Evolutionary conservation across 2,113 vertebrate genomes (phyloP).

Genomic region (Tragelaphus buxtoni): DNA sequence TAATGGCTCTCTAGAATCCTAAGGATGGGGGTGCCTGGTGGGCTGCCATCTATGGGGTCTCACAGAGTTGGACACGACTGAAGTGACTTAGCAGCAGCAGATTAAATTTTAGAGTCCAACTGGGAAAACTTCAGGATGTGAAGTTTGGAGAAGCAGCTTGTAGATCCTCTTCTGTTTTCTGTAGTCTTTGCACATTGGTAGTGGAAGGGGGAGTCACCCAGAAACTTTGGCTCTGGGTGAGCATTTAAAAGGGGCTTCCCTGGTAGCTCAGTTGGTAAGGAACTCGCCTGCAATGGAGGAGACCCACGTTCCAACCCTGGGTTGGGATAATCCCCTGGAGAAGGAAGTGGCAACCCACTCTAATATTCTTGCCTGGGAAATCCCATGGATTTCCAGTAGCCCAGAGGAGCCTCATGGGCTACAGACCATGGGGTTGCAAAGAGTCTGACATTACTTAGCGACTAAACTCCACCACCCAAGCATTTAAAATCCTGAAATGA

Average conservation of each 20-base stretch:
- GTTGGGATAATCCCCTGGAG: neutral
- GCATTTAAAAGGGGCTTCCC: neutral
- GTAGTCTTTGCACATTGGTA: neutral
- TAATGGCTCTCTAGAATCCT: neutral
- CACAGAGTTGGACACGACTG: too few species aligned
- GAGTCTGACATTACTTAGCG: neutral
- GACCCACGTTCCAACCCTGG: neutral
- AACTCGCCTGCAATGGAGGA: neutral
- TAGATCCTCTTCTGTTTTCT: neutral
- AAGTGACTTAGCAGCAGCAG: too few species aligned
- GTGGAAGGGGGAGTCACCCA: too few species aligned
- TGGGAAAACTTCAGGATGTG: neutral
- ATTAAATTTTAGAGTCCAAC: neutral
- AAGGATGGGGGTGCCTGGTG: too few species aligned
- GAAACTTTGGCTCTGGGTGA: neutral
- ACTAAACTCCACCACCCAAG: neutral
- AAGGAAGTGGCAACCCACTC: neutral
- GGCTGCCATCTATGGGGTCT: too few species aligned
- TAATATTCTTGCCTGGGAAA: neutral
- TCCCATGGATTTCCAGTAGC: neutral
- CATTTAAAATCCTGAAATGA: neutral
- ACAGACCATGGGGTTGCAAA: neutral
- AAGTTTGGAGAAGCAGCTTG: neutral
- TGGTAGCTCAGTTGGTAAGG: neutral
- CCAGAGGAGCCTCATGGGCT: neutral